Evolutionary conservation across 1,140 invertebrate species (phyloP), one percentile per base, ranked within the genome.

Genomic region (Cecropterus lyciades): DNA sequence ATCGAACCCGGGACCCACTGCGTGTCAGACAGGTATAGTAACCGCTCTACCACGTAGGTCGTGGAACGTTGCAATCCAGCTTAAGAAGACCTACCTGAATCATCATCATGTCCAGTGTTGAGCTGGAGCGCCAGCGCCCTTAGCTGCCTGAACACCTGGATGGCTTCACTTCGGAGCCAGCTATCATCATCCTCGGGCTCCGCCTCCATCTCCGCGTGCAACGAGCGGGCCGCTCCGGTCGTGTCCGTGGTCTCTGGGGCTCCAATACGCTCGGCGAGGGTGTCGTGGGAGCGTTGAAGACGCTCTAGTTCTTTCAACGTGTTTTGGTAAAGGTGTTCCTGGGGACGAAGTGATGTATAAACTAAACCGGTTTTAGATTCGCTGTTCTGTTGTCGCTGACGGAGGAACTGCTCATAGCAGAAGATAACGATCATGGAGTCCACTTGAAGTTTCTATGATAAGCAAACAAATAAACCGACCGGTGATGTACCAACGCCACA

Each of bases 141-240:
- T 63, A 96, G 82, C 79, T 96, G 94, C 74, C 95, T 94, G 78
- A 94, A 95, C 11, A 95, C 95, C 60, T 94, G 94, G 77, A 95
- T 91, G 79, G 94, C 92, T 85, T 95, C 93, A 84, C 91, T 92
- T 93, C 92, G 94, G 92, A 94, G 63, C 89, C 89, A 92, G 75
- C 93, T 93, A 71, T 94, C 92, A 40, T 96, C 86, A 63, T 95
- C 94, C 11, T 94, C 94, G 0, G 95, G 85, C 67, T 95, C 95
- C 57, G 95, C 94, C 79, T 96, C 95, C 95, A 96, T 95, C 93
- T 96, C 96, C 68, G 95, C 95, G 73, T 95, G 95, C 62, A 96
- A 89, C 24, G 95, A 96, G 62, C 94, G 85, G 9, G 79, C 87
- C 1, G 75, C 70, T 30, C 78, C 73, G 0, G 69, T 65, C 0